Conservation (phyloP, 2,888 invertebrate genomes). For the Bugulina stolonifera region DNA sequence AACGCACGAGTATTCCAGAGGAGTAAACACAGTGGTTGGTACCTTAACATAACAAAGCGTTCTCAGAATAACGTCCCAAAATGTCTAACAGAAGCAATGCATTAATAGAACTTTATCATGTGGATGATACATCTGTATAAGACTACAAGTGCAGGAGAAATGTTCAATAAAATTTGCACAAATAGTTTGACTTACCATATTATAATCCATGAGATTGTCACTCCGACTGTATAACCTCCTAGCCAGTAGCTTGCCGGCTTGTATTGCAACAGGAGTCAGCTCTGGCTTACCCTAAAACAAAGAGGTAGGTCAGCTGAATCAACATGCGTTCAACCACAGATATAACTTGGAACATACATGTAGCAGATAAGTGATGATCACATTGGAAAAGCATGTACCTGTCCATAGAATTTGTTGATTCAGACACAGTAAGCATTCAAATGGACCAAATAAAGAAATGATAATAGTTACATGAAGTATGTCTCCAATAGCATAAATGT, state of each 20-base stretch:
- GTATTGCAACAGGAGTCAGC: conserved; percentile 46
- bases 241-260: conserved; percentile 43
- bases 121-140: not conserved
- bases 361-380: too few species aligned
- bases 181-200: conserved; percentile 34
- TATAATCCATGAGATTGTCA: conserved; percentile 44
- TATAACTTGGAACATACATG: too few species aligned
- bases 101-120: not conserved
- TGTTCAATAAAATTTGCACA: too few species aligned
- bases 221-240: conserved; percentile 38
- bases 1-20: conserved; percentile 43
- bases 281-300: conserved; percentile 36
- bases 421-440: too few species aligned
- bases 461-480: conserved; percentile 65
- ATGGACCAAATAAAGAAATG: not conserved
- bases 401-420: too few species aligned
- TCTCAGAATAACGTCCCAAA: too few species aligned
- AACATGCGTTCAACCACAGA: too few species aligned
- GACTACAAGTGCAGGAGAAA: too few species aligned
- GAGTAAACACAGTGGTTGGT: conserved; percentile 48
- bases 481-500: conserved; percentile 55
- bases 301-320: too few species aligned
- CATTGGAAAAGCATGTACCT: too few species aligned
- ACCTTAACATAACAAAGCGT: conserved; percentile 30
- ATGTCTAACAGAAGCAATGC: not conserved